phyloP scores from a whole-genome alignment of 2,888 invertebrate genomes.

The Ommatoiulus sabulosus region DNA sequence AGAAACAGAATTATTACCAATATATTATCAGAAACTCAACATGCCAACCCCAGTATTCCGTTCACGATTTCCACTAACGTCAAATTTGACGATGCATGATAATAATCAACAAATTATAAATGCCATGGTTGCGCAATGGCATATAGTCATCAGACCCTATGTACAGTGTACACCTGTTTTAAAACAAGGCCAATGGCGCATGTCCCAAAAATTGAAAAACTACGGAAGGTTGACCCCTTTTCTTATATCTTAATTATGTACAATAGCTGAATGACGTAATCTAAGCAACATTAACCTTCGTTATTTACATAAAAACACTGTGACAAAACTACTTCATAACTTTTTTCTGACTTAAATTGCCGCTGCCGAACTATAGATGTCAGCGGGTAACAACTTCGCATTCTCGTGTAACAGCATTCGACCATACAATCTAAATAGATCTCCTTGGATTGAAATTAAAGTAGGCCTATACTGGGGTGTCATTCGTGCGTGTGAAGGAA shows the following conservation, averaged over 20 bases:
- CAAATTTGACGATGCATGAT: background rate
- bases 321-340: background rate
- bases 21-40: too few relatives aligned
- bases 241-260: background rate
- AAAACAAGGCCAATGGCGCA: background rate
- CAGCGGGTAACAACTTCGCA: constrained; percentile 5
- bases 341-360: background rate
- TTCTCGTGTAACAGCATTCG: background rate
- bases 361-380: background rate
- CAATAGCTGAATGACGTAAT: background rate
- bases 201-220: background rate
- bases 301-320: background rate
- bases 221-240: background rate
- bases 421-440: too few relatives aligned
- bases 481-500: too few relatives aligned
- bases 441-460: too few relatives aligned
- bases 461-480: too few relatives aligned
- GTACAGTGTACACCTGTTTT: background rate
- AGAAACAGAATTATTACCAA: too few relatives aligned
- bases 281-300: background rate
- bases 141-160: background rate
- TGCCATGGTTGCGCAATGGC: background rate
- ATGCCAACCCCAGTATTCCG: background rate
- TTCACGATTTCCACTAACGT: background rate
- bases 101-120: background rate